Evolutionary conservation across 2,888 invertebrate species (phyloP).

Genomic region (Cetonia aurata): DNA sequence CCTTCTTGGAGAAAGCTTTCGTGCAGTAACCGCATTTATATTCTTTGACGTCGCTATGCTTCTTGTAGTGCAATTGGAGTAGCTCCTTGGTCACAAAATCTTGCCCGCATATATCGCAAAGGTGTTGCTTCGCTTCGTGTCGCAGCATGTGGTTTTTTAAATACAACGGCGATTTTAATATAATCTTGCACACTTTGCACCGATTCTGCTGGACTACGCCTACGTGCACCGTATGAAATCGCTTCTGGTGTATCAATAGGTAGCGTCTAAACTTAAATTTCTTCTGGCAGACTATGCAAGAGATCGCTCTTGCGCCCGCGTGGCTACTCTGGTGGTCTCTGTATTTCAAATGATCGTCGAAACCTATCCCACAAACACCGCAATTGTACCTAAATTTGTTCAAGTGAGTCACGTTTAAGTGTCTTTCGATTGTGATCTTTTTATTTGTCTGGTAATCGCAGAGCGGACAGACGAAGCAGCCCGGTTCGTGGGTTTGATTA

Average conservation of each 20-base stretch:
- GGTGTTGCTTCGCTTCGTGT: constrained; percentile 46
- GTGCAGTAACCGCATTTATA: constrained; percentile 51
- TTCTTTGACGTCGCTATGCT: constrained; percentile 56
- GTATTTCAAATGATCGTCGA: constrained; percentile 69
- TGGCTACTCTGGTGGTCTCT: constrained; percentile 72
- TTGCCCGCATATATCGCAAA: constrained; percentile 63
- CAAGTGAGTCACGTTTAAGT: constrained; percentile 61
- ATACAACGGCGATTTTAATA: constrained; percentile 53
- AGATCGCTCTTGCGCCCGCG: constrained; percentile 67
- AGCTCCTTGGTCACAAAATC: constrained; percentile 60
- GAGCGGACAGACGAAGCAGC: constrained; percentile 59
- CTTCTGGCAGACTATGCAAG: constrained; percentile 69
- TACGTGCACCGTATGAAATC: constrained; percentile 61
- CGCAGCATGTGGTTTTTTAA: constrained; percentile 66
- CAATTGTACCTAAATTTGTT: constrained; percentile 68
- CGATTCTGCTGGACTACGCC: constrained; percentile 53
- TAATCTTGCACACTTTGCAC: constrained; percentile 8
- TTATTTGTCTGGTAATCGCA: constrained; percentile 58
- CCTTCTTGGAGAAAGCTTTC: constrained; percentile 56
- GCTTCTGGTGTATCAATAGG: constrained; percentile 58
- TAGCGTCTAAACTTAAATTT: constrained; percentile 67
- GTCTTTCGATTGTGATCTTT: constrained; percentile 58
- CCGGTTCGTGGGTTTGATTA: constrained; percentile 57
- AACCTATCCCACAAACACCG: constrained; percentile 70
- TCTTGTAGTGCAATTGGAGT: constrained; percentile 57